Conservation (phyloP, 2,113 vertebrate genomes). For the Coracopsis vasa region DNA sequence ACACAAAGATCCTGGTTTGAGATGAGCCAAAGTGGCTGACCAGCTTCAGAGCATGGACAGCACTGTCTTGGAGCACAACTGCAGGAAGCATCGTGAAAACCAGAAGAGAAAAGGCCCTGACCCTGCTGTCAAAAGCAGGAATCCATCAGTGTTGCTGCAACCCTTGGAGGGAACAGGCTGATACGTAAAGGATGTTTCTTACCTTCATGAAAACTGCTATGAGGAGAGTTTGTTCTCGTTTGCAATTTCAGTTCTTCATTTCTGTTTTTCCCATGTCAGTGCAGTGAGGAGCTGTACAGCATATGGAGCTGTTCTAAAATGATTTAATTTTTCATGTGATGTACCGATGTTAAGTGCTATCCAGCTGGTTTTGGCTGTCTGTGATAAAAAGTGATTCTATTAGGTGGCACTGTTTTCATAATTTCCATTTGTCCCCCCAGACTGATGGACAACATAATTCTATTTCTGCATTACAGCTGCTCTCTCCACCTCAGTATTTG, state of each 20-base stretch:
- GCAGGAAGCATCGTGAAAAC: neutral
- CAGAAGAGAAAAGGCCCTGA: neutral
- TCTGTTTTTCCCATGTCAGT: neutral
- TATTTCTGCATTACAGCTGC: neutral
- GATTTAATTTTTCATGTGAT: neutral
- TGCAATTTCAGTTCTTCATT: neutral
- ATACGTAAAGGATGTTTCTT: neutral
- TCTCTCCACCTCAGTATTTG: neutral
- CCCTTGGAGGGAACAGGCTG: neutral
- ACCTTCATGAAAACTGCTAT: neutral
- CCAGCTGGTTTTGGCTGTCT: neutral
- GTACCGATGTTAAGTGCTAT: neutral
- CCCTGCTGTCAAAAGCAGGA: neutral
- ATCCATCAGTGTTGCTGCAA: neutral
- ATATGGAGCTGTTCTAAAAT: neutral
- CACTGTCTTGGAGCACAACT: neutral
- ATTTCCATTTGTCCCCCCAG: neutral
- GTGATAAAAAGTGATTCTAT: neutral
- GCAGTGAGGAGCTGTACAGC: neutral
- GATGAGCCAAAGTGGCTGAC: neutral
- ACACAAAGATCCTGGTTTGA: neutral
- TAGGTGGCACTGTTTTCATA: neutral
- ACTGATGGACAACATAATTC: fast-evolving
- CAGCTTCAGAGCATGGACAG: neutral
- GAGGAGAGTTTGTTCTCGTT: neutral